Conservation (phyloP, 2,113 vertebrate genomes). For the Ageneiosus marmoratus region DNA sequence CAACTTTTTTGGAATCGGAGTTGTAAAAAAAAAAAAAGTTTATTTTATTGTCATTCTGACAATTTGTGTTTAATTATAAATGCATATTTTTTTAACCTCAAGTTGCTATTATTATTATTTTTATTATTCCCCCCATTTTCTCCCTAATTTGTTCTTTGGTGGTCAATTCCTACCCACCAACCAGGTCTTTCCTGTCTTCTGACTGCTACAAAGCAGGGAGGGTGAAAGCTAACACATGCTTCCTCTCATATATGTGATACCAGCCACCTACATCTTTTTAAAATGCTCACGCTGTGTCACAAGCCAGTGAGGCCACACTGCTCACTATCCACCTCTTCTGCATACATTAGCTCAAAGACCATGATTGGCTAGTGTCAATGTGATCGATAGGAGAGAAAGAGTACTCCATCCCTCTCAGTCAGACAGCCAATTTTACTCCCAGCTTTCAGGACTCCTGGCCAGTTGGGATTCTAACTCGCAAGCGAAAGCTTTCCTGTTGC, state of each 20-base stretch:
- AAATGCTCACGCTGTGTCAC: background rate
- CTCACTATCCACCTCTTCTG: background rate
- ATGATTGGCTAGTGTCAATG: background rate
- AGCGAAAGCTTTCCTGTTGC: background rate
- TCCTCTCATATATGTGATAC: background rate
- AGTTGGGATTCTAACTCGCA: background rate
- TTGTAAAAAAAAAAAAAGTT: no score
- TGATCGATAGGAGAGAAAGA: background rate
- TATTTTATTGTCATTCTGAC: no score
- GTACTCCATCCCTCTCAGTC: background rate
- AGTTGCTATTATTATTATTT: no score
- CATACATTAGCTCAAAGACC: background rate
- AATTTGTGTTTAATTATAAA: no score
- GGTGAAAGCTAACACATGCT: background rate
- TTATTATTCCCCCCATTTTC: no score
- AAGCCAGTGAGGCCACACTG: background rate
- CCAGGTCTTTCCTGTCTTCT: no score
- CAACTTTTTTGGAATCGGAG: no score
- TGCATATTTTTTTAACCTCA: no score
- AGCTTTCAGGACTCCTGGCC: no score
- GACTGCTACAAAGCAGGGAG: no score
- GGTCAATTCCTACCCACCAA: no score
- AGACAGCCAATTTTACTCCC: background rate
- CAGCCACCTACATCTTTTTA: background rate
- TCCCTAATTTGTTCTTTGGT: no score